Evolutionary conservation across 1,140 invertebrate species (phyloP).

Genomic region (Neodiprion lecontei): DNA sequence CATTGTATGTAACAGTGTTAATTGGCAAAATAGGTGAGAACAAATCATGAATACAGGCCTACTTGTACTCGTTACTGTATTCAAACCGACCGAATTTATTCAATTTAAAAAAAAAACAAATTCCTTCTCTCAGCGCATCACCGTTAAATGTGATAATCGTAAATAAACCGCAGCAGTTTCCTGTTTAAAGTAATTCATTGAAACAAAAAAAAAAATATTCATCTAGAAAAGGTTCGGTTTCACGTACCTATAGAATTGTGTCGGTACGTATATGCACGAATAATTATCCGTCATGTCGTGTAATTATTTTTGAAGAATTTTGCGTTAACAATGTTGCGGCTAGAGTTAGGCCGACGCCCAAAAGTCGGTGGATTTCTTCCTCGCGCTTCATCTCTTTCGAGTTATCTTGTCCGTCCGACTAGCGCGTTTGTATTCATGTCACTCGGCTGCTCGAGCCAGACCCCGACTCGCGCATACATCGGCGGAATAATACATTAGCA

Average conservation of each 20-base stretch:
- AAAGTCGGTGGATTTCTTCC: not conserved
- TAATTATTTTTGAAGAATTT: not conserved
- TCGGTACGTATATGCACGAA: not conserved
- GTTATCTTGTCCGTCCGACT: not conserved
- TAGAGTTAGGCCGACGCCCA: not conserved
- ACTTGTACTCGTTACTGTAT: too few species aligned
- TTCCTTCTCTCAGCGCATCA: too few species aligned
- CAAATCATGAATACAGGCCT: too few species aligned
- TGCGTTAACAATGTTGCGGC: not conserved
- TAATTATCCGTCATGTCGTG: not conserved
- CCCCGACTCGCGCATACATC: conserved; percentile 6
- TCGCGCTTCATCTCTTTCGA: not conserved
- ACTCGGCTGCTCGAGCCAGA: not conserved
- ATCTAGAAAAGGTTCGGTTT: not conserved
- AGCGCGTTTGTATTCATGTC: conserved; percentile 19
- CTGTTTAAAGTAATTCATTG: not conserved
- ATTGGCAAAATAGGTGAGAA: too few species aligned
- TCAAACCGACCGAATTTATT: too few species aligned
- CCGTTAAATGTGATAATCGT: too few species aligned
- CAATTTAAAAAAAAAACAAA: too few species aligned
- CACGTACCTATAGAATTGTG: not conserved
- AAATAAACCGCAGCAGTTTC: too few species aligned
- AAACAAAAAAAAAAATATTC: not conserved
- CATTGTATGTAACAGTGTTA: too few species aligned
- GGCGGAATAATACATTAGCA: conserved; percentile 20